Base-by-base conservation (phyloP, 2,888 invertebrate genomes). In the Tortrix viridana region DNA sequence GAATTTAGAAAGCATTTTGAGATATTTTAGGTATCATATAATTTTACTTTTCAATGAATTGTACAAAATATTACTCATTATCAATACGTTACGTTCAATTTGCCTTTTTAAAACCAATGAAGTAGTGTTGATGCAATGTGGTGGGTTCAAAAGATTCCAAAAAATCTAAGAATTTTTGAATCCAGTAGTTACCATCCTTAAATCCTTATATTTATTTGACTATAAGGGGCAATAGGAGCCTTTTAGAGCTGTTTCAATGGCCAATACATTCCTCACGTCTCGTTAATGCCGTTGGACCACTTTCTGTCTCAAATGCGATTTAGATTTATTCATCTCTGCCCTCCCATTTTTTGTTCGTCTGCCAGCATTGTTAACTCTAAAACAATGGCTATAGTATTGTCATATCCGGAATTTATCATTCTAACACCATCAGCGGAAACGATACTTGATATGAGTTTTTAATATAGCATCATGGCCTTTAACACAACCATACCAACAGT, bases 381-480 rank as follows among this genome's bases (percentile, higher is more conserved):
- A 86, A 91, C 91, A 92, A 92, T 91, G 79, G 90, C 77, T 71
- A 71, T 74, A 74, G 84, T 81, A 76, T 80, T 81, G 86, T 85
- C 87, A 86, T 88, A 88, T 90, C 89, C 89, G 86, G 87, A 85
- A 84, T 88, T 89, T 86, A 88, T 90, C 84, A 91, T 89, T 89
- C 91, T 84, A 85, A 81, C 89, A 84, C 89, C 91, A 91, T 90
- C 89, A 76, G 78, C 90, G 91, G 91, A 91, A 88, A 90, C 73
- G 85, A 75, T 78, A 77, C 79, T 81, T 80, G 85, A 86, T 90
- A 91, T 87, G 91, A 75, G 87, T 86, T 88, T 89, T 88, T 91
- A 91, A 91, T 91, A 79, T 84, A 83, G 77, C 81, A 84, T 88
- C 85, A 90, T 85, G 72, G 86, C 79, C 65, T 59, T 61, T 62